These are phyloP conservation scores for Malurus alboscapulatus DNA, from an alignment of 2,113 vertebrate genomes.

Conservation along the genomic window DNA sequence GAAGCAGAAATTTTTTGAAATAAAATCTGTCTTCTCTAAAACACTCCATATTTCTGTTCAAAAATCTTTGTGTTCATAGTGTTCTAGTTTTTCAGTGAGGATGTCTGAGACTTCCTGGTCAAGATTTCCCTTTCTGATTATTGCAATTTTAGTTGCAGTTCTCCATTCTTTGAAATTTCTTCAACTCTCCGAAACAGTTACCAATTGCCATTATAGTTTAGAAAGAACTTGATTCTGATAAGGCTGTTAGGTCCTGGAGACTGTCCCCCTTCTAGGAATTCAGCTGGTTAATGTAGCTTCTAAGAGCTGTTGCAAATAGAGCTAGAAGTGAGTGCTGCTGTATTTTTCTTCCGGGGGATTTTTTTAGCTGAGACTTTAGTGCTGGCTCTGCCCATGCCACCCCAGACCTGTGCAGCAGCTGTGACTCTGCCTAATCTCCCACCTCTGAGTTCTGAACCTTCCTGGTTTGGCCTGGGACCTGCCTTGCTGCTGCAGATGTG, in stretches of 20 bases:
- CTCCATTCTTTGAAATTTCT: not conserved
- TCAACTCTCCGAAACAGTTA: not conserved
- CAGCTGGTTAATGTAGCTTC: not conserved
- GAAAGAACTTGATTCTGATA: not conserved
- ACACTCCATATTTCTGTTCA: not conserved
- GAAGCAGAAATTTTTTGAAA: not conserved
- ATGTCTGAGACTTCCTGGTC: not conserved
- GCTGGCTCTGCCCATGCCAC: not conserved
- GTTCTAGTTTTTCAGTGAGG: rapidly evolving
- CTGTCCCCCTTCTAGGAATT: not conserved
- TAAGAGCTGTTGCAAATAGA: not conserved
- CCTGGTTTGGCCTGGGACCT: not conserved
- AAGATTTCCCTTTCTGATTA: not conserved
- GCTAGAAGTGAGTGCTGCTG: not conserved
- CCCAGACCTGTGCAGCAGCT: not conserved
- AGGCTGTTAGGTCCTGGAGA: not conserved
- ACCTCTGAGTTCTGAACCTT: not conserved
- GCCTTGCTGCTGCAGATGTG: not conserved
- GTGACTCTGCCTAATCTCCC: not conserved
- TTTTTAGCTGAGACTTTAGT: not conserved
- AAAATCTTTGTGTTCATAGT: not conserved
- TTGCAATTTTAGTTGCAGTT: not conserved
- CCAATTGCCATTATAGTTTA: not conserved
- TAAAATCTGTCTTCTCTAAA: not conserved
- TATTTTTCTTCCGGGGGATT: not conserved